Evolutionary conservation across 2,113 vertebrate genomes (phyloP).

Genomic region (Pterocles orientalis): DNA sequence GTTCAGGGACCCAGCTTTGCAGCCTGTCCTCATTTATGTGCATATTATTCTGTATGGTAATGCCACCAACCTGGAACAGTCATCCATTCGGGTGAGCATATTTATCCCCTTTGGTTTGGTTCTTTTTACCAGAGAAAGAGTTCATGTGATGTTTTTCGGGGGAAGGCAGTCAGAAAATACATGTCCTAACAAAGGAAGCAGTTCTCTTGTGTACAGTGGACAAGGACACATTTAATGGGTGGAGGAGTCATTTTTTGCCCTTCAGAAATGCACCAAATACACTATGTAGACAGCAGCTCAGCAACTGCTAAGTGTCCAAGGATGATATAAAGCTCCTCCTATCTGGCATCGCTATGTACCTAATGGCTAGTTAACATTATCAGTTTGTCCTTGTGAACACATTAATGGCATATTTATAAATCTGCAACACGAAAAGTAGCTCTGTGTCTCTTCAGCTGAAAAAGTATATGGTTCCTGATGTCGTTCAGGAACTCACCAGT

Average conservation of each 20-base stretch:
- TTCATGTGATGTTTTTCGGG: too few species aligned
- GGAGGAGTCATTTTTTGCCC: not conserved
- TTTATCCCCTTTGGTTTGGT: not conserved
- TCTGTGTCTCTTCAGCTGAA: not conserved
- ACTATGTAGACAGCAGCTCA: not conserved
- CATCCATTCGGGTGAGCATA: fast-evolving
- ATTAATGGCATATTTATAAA: not conserved
- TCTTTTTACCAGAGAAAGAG: not conserved
- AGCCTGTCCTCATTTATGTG: not conserved
- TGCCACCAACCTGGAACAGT: not conserved
- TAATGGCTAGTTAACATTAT: not conserved
- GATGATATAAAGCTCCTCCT: not conserved
- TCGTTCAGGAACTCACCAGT: not conserved
- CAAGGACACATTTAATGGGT: not conserved
- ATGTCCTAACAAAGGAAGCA: not conserved
- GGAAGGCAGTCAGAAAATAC: not conserved
- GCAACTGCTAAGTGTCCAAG: not conserved
- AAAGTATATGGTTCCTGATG: not conserved
- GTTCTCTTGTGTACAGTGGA: not conserved
- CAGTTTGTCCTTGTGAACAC: not conserved
- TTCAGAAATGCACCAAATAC: not conserved
- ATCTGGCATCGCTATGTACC: not conserved
- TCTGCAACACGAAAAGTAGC: not conserved
- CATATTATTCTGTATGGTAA: not conserved
- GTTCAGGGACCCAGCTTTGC: not conserved